Evolutionary conservation across 2,797 vertebrate genomes (phyloP).

Genomic region (Lithobates sylvaticus): DNA sequence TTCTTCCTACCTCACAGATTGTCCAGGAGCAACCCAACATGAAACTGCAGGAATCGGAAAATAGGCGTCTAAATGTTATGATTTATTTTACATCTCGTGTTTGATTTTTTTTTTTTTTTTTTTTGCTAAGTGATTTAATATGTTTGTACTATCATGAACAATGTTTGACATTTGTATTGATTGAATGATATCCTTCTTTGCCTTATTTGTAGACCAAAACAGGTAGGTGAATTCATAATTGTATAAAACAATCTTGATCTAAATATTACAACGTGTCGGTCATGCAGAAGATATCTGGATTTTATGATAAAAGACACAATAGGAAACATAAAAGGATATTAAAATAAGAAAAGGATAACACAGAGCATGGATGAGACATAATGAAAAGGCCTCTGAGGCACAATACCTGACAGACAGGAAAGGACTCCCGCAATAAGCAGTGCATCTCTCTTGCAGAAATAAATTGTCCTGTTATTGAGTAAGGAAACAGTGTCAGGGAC

Average conservation of each 20-base stretch:
- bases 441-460: constrained; percentile 56
- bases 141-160: too few species aligned
- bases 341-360: constrained; percentile 51
- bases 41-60: too few species aligned
- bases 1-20: too few species aligned
- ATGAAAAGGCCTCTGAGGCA: constrained; percentile 47
- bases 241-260: background rate
- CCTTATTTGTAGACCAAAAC: too few species aligned
- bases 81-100: too few species aligned
- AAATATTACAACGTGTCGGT: background rate
- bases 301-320: constrained; percentile 35
- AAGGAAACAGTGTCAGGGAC: constrained; percentile 59
- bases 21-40: too few species aligned
- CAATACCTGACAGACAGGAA: constrained; percentile 31
- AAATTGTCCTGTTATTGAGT: constrained; percentile 61
- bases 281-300: constrained; percentile 22
- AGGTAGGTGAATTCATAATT: background rate
- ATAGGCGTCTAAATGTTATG: too few species aligned
- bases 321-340: constrained; percentile 55
- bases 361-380: constrained; percentile 27
- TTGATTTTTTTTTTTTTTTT: too few species aligned
- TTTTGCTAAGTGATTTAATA: too few species aligned
- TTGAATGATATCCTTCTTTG: too few species aligned
- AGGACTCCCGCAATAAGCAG: constrained; percentile 11
- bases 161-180: too few species aligned